These are phyloP conservation scores for Mesocentrotus franciscanus DNA, from an alignment of 53 echinoderm and acorn worm species.

Conservation along the genomic window DNA sequence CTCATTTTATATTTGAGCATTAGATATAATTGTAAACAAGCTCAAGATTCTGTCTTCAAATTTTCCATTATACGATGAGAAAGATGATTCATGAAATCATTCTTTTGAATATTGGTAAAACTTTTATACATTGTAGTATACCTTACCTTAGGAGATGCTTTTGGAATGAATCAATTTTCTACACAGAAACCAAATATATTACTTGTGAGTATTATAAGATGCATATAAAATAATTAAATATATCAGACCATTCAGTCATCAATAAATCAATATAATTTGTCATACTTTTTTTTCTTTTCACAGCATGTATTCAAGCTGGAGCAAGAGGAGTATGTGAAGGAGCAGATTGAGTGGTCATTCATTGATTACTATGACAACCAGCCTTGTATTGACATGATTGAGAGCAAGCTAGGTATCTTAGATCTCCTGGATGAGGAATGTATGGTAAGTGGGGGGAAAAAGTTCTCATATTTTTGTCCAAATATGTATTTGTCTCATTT, in stretches of 20 bases:
- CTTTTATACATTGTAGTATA: background rate
- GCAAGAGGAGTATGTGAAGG: constrained; percentile 97
- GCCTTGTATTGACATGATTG: constrained; percentile 98
- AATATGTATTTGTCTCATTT: too few species aligned
- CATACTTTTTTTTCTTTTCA: background rate
- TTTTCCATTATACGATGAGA: background rate
- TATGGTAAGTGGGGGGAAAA: constrained; percentile 78
- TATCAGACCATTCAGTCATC: background rate
- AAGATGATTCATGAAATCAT: background rate
- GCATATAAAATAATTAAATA: background rate
- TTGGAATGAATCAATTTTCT: background rate
- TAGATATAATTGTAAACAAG: background rate
- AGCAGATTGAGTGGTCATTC: constrained; percentile 98
- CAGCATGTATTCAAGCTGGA: constrained; percentile 99
- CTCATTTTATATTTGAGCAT: background rate
- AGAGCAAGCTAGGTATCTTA: constrained; percentile 95
- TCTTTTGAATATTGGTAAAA: background rate
- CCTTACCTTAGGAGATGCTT: background rate
- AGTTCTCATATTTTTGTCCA: too few species aligned
- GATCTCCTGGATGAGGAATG: constrained; percentile 99
- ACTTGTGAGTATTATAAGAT: too few species aligned
- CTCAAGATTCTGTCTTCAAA: background rate
- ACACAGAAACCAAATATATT: background rate
- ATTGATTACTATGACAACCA: constrained; percentile 99
- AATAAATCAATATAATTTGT: background rate